phyloP scores from a whole-genome alignment of 2,797 vertebrate genomes.

The Furcifer pardalis region DNA sequence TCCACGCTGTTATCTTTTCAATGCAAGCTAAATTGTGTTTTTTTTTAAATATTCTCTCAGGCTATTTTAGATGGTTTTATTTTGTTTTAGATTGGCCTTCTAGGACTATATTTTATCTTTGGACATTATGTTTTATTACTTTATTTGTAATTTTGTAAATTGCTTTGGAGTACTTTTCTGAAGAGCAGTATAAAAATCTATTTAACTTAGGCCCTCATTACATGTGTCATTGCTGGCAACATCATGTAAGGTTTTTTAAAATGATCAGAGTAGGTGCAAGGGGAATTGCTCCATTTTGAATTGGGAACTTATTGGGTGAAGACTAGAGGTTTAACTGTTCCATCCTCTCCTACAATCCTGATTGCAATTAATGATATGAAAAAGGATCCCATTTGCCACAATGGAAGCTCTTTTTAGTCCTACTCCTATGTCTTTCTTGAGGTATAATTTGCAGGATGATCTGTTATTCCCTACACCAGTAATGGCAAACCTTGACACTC shows the following conservation, averaged over 20 bases:
- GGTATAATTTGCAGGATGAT: background rate
- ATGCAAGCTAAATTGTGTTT: background rate
- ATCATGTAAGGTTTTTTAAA: background rate
- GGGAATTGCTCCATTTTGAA: background rate
- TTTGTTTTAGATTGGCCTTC: background rate
- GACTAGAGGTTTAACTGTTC: background rate
- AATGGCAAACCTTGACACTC: too few species aligned
- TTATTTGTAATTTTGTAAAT: slow-evolving; percentile 2
- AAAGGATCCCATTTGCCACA: background rate
- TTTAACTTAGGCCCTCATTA: background rate
- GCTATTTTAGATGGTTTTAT: background rate
- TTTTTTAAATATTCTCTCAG: background rate
- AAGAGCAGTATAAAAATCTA: background rate
- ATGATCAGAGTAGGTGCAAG: background rate
- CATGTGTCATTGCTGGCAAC: background rate
- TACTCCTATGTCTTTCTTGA: too few species aligned
- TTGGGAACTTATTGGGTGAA: background rate
- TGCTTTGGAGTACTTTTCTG: background rate
- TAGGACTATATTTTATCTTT: background rate
- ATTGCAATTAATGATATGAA: background rate
- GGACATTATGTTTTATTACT: background rate
- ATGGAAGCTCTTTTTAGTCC: background rate
- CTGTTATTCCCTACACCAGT: background rate
- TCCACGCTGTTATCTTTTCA: background rate
- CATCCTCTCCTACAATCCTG: background rate